Evolutionary conservation across 1,140 invertebrate genomes (phyloP).

Genomic region (Anoplophora glabripennis): DNA sequence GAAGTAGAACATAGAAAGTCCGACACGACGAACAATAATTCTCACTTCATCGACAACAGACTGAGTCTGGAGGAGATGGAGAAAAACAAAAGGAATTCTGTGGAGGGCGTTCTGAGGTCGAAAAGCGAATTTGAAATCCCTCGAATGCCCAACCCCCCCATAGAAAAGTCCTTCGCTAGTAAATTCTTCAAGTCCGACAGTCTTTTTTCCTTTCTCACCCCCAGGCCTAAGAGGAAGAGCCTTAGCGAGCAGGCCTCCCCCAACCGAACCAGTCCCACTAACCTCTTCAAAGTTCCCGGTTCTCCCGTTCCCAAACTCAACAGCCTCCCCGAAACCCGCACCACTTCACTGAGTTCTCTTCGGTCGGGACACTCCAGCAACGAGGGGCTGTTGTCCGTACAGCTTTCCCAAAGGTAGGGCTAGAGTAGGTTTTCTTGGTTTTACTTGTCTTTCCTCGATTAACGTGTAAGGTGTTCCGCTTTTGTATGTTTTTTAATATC

Average conservation of each 20-base stretch:
- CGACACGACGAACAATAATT: constrained; percentile 11
- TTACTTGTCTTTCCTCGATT: not conserved
- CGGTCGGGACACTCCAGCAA: constrained; percentile 25
- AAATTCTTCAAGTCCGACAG: constrained; percentile 37
- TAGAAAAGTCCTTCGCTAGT: constrained; percentile 20
- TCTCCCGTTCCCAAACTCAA: constrained; percentile 23
- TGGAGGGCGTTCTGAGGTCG: constrained; percentile 39
- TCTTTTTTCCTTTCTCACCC: constrained; percentile 43
- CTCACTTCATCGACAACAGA: constrained; percentile 6
- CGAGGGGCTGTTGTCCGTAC: constrained; percentile 27
- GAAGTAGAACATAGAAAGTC: constrained; percentile 1
- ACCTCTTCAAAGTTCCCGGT: constrained; percentile 27
- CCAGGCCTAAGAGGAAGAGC: constrained; percentile 36
- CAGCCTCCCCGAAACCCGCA: constrained; percentile 21
- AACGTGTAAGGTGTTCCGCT: constrained; percentile 4
- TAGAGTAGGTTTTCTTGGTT: not conserved
- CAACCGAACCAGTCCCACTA: constrained; percentile 13
- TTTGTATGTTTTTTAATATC: constrained; percentile 15
- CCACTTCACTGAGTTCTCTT: constrained; percentile 34
- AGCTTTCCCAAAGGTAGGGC: constrained; percentile 31
- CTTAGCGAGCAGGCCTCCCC: constrained; percentile 32
- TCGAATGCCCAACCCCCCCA: constrained; percentile 17
- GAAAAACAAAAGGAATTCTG: constrained; percentile 4
- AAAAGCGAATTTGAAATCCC: constrained; percentile 47
- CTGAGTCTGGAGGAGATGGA: constrained; percentile 2